phyloP scores from a whole-genome alignment of 2,113 vertebrate genomes.

The Silurus asotus region DNA sequence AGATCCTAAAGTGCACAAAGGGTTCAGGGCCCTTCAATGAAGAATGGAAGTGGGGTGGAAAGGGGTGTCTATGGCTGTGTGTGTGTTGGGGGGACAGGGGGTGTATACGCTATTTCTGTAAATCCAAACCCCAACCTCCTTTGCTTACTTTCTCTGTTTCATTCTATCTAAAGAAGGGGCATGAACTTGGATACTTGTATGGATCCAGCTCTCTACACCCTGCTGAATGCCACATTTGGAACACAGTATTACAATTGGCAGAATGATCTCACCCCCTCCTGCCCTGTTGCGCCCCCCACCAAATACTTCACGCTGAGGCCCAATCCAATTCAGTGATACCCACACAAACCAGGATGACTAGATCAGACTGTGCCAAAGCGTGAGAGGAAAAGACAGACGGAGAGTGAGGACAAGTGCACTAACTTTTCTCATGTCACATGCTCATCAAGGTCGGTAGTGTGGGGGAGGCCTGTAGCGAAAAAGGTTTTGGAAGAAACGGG shows the following conservation, averaged over 20 bases:
- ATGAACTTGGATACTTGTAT: slow-evolving; percentile 82
- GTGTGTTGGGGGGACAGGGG: not conserved
- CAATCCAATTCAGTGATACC: slow-evolving; percentile 84
- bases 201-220: slow-evolving; percentile 80
- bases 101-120: slow-evolving; percentile 75
- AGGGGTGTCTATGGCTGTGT: not conserved
- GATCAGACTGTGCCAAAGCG: slow-evolving; percentile 89
- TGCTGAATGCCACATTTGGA: slow-evolving; percentile 85
- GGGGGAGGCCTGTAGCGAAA: slow-evolving; percentile 79
- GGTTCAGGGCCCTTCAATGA: slow-evolving; percentile 82
- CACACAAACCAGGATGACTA: slow-evolving; percentile 96
- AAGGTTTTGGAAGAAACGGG: slow-evolving; percentile 65
- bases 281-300: slow-evolving; percentile 71
- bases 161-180: slow-evolving; percentile 80
- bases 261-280: slow-evolving; percentile 82
- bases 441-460: slow-evolving; percentile 78
- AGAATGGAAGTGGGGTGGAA: slow-evolving; percentile 70
- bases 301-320: slow-evolving; percentile 84
- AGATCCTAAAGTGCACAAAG: slow-evolving; percentile 74
- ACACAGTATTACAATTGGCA: slow-evolving; percentile 89
- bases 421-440: slow-evolving; percentile 99
- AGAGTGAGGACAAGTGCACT: slow-evolving; percentile 88
- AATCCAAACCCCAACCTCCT: slow-evolving; percentile 61
- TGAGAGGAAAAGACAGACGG: slow-evolving; percentile 66
- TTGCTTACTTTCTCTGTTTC: slow-evolving; percentile 40